Base-by-base conservation (phyloP, 2,888 invertebrate species). In the Xestia ashworthii region DNA sequence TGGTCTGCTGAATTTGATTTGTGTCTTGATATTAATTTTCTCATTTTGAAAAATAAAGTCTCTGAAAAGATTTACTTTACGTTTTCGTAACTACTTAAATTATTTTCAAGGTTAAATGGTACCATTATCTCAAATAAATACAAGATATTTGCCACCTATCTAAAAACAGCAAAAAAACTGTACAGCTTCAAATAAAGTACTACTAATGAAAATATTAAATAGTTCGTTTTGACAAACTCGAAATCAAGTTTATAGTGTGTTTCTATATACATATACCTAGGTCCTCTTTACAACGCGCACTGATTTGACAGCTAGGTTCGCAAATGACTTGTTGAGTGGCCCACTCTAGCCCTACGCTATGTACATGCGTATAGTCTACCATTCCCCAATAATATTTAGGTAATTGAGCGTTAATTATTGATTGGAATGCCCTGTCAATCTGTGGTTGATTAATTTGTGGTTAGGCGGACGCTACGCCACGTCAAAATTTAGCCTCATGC, bases 361-460 rank as follows among this genome's bases (percentile, higher is more conserved):
- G 19, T 67, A 46, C 12, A 64, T 74, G 25, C 66, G 32, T 70
- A 58, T n/a, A 53, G 25, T 22, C n/a, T 38, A 66, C 22, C 76
- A 41, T 71, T 79, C 76, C 80, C 84, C 80, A 88, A 86, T 87
- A 89, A 87, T 86, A 89, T 88, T 88, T 86, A 82, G 84, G 78
- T 87, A 89, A 91, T 89, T 90, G 89, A 85, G 77, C 88, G 82
- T 86, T 83, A 83, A 83, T 84, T 87, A 88, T 85, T 82, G 86
- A 89, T 84, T 79, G 86, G 84, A 86, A 87, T 89, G 86, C 84
- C 81, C 86, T 89, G 87, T 89, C 90, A 90, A 90, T 89, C 84
- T 87, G 86, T 71, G 87, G 86, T 82, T 90, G 85, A 90, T 91
- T 90, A 90, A 90, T 91, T 88, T 83, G 88, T 71, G 83, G 84